Evolutionary conservation across 2,113 vertebrate species (phyloP).

Genomic region (Saimiri boliviensis): DNA sequence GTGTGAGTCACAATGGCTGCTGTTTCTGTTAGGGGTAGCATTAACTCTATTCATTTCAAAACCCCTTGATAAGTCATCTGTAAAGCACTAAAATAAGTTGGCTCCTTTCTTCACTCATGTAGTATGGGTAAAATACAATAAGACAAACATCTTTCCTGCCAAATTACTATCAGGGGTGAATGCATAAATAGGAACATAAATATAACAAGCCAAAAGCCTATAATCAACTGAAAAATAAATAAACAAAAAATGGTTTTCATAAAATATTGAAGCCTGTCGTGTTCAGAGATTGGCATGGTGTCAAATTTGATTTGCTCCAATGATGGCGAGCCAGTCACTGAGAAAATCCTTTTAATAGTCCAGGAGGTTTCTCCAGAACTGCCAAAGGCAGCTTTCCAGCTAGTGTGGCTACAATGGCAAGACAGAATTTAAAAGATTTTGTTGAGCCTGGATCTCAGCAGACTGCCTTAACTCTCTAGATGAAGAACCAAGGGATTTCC

Average conservation of each 20-base stretch:
- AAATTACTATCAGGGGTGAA: not conserved
- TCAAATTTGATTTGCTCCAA: constrained; percentile 16
- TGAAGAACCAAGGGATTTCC: not conserved
- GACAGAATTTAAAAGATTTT: not conserved
- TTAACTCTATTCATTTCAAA: constrained; percentile 19
- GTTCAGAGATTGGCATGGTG: constrained; percentile 5
- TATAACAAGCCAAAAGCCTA: constrained; percentile 6
- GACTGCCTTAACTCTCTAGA: not conserved
- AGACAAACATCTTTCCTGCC: not conserved
- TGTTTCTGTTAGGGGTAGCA: not conserved
- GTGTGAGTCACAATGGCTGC: not conserved
- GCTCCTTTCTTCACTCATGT: not conserved
- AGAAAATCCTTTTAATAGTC: not conserved
- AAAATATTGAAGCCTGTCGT: constrained; percentile 3
- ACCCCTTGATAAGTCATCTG: not conserved
- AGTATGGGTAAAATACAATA: not conserved
- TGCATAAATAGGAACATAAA: constrained; percentile 30
- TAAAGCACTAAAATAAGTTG: not conserved
- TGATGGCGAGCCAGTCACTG: not conserved
- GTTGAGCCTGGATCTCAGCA: not conserved
- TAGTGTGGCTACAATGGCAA: not conserved
- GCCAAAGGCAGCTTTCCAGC: not conserved
- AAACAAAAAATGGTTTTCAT: constrained; percentile 28
- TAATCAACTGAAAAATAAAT: constrained; percentile 43
- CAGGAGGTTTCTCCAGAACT: not conserved